A percentile compares a stretch with the other conserved stretches of the same genome.
Conservation (phyloP, 2,888 invertebrate genomes). For the Liopterus haemorrhoidalis region DNA sequence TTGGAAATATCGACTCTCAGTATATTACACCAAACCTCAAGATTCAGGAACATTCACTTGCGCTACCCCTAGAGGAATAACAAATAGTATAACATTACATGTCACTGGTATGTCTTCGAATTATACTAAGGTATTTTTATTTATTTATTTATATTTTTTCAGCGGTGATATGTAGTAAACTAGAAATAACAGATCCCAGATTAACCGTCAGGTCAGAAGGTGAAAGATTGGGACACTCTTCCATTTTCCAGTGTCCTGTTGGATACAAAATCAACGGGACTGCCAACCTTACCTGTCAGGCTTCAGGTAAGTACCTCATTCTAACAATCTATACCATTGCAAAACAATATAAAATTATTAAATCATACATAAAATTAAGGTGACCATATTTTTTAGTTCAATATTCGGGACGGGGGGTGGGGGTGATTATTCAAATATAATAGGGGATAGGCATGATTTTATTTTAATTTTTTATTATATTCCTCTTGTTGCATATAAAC, state of each 20-base stretch:
- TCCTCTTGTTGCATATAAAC: no score
- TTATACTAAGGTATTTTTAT: background rate
- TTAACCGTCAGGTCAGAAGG: conserved; percentile 71
- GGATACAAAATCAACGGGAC: conserved; percentile 75
- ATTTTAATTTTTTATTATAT: no score
- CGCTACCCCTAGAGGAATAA: conserved; percentile 72
- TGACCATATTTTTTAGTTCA: background rate
- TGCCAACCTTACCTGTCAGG: conserved; percentile 73
- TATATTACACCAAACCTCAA: conserved; percentile 74
- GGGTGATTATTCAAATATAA: background rate
- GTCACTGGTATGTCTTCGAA: conserved; percentile 64
- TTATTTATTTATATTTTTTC: conserved; percentile 6
- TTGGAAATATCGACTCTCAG: conserved; percentile 73
- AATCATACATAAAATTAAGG: no score
- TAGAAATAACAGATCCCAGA: conserved; percentile 46
- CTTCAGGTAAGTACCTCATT: conserved; percentile 54
- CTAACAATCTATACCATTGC: background rate
- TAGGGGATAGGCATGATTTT: background rate
- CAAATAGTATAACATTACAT: conserved; percentile 65
- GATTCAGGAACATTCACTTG: conserved; percentile 83
- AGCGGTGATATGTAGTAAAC: conserved; percentile 11
- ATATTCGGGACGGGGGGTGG: background rate
- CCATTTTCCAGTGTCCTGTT: conserved; percentile 70
- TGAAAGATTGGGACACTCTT: conserved; percentile 68
- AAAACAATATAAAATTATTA: background rate